These are phyloP conservation scores for Antedon mediterranea DNA, from an alignment of 53 echinoderm and acorn worm species.

Conservation along the genomic window DNA sequence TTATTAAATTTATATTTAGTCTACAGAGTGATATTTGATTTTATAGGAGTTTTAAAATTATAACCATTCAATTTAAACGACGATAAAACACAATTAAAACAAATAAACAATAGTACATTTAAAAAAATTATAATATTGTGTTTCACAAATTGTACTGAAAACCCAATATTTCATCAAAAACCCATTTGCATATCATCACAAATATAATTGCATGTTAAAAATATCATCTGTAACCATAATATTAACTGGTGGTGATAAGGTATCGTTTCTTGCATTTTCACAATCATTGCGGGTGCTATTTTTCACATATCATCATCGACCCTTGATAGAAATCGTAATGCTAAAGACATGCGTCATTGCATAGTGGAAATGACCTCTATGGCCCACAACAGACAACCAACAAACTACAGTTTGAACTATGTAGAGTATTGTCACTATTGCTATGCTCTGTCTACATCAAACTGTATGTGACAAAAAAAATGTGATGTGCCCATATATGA, in stretches of 20 bases:
- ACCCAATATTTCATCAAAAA: neutral
- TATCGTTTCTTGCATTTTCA: neutral
- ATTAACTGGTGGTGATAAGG: neutral
- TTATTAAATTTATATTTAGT: too few relatives aligned
- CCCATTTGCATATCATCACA: neutral
- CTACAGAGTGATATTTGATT: too few relatives aligned
- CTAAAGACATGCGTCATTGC: neutral
- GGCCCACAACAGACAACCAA: neutral
- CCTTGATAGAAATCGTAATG: neutral
- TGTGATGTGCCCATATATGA: too few relatives aligned
- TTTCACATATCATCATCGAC: neutral
- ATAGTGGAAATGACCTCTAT: neutral
- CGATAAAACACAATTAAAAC: too few relatives aligned
- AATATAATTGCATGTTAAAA: neutral
- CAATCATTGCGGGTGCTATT: neutral
- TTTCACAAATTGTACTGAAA: neutral
- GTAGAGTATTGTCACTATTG: too few relatives aligned
- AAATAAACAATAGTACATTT: too few relatives aligned
- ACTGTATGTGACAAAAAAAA: too few relatives aligned
- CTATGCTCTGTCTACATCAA: too few relatives aligned
- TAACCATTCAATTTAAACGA: too few relatives aligned
- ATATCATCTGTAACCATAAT: neutral
- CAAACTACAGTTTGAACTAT: too few relatives aligned
- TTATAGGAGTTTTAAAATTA: too few relatives aligned
- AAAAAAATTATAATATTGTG: too few relatives aligned